These are phyloP conservation scores for Aphidoletes aphidimyza DNA, from an alignment of 2,888 invertebrate species.

Conservation along the genomic window DNA sequence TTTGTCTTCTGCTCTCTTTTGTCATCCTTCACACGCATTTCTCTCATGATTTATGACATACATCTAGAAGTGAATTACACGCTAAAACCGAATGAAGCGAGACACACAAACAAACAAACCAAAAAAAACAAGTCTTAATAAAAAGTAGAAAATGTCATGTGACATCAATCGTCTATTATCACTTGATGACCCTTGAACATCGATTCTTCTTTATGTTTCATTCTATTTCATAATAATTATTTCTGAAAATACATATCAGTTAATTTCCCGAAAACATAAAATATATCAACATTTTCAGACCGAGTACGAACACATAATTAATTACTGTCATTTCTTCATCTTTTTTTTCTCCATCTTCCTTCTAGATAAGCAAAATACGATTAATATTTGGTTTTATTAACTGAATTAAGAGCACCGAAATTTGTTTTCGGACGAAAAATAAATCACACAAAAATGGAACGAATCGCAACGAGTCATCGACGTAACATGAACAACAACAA, in stretches of 20 bases:
- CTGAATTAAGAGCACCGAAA: slow-evolving; percentile 3
- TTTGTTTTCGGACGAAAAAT: background rate
- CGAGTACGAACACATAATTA: slow-evolving; percentile 9
- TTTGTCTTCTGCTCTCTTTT: slow-evolving; percentile 36
- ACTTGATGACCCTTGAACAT: slow-evolving; percentile 11
- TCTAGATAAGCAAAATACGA: slow-evolving; percentile 30
- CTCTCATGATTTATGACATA: slow-evolving; percentile 40
- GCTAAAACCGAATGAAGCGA: background rate
- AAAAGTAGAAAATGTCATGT: slow-evolving; percentile 19
- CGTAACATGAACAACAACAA: slow-evolving; percentile 25
- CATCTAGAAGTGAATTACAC: background rate
- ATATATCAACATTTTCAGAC: background rate
- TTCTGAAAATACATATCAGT: no score
- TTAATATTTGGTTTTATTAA: slow-evolving; percentile 17
- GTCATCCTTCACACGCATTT: slow-evolving; percentile 46
- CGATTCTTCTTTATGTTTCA: background rate
- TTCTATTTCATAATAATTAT: background rate
- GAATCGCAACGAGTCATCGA: slow-evolving; percentile 3
- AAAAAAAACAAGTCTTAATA: no score
- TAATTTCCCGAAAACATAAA: background rate
- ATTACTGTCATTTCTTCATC: slow-evolving; percentile 22
- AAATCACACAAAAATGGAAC: background rate
- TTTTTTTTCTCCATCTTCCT: background rate
- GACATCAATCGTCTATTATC: slow-evolving; percentile 43
- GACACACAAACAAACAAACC: background rate